Base-by-base conservation (phyloP, 2,888 invertebrate genomes). In the Linhomoeus sp. region DNA sequence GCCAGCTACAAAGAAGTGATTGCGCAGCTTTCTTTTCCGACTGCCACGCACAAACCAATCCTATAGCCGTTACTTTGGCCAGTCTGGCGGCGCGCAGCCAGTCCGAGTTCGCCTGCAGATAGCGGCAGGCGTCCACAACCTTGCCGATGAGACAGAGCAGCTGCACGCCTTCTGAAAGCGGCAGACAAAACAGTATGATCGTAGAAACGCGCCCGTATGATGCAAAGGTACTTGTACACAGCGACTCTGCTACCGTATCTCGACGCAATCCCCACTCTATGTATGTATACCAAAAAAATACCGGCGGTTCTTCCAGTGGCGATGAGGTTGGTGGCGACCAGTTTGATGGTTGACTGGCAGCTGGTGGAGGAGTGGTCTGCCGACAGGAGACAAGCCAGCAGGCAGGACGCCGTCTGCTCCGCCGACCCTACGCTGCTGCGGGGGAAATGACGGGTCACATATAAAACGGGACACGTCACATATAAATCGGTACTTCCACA, bases 271-370 rank as follows among this genome's bases (percentile, higher is more conserved):
- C n/a, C n/a, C n/a, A n/a, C n/a, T n/a, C n/a, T n/a, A n/a, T n/a
- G n/a, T n/a, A n/a, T n/a, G n/a, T n/a, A n/a, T n/a, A n/a, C n/a
- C n/a, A n/a, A n/a, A n/a, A n/a, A n/a, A n/a, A n/a, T n/a, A 58
- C 68, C 68, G 63, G 73, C 72, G 9, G 76, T 67, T 54, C 71
- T 70, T 43, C 75, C 75, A 51, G 72, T 73, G 1, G 76, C 76
- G 45, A 77, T 77, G 33, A 77, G 67, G 60, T 75, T 76, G 1
- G 76, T 77, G 17, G 76, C 76, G 1, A 76, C 76, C 44, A 77
- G 64, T 62, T 77, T 77, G 43, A 76, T 72, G 15, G 76, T 73
- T 7, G 59, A 61, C 44, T 56, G 58, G 19, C 57, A 44, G 41
- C 52, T 51, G 42, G 51, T 52, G 23, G 42, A 66, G 19, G 64